Conservation (phyloP, 2,888 invertebrate species). For the Stratiomys singularior region DNA sequence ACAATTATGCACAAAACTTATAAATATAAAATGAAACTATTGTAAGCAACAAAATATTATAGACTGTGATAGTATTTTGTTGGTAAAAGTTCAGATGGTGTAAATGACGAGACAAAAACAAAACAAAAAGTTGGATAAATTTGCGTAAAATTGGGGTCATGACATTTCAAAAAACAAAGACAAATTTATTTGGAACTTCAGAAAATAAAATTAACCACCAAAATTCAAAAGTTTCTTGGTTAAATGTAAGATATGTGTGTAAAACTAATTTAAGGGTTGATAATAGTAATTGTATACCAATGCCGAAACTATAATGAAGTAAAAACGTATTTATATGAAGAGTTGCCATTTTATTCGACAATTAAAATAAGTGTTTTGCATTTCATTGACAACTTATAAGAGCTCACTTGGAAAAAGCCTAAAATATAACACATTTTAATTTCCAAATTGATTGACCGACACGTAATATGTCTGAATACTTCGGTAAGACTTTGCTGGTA, state of each 20-base stretch:
- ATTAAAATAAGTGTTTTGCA: too few relatives aligned
- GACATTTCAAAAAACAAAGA: not conserved
- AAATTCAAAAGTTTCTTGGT: not conserved
- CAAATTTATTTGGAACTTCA: slow-evolving; percentile 6
- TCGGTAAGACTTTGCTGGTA: too few relatives aligned
- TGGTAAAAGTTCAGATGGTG: not conserved
- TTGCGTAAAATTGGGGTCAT: not conserved
- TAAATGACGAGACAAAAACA: not conserved
- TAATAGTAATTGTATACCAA: not conserved
- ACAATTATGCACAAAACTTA: not conserved
- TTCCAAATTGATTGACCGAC: too few relatives aligned
- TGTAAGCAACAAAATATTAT: slow-evolving; percentile 19
- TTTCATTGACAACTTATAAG: too few relatives aligned
- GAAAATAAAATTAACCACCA: not conserved
- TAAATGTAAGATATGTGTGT: slow-evolving; percentile 9
- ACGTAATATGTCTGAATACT: too few relatives aligned
- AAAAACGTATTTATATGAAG: slow-evolving; percentile 19
- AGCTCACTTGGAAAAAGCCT: too few relatives aligned
- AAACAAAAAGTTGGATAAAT: not conserved
- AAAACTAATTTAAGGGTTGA: slow-evolving; percentile 26
- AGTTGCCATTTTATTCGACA: not conserved
- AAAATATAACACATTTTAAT: too few relatives aligned
- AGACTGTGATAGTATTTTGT: slow-evolving; percentile 21
- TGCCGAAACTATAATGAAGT: not conserved
- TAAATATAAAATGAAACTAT: too few relatives aligned